phyloP scores from a whole-genome alignment of 2,113 vertebrate species.

The Cairina moschata region DNA sequence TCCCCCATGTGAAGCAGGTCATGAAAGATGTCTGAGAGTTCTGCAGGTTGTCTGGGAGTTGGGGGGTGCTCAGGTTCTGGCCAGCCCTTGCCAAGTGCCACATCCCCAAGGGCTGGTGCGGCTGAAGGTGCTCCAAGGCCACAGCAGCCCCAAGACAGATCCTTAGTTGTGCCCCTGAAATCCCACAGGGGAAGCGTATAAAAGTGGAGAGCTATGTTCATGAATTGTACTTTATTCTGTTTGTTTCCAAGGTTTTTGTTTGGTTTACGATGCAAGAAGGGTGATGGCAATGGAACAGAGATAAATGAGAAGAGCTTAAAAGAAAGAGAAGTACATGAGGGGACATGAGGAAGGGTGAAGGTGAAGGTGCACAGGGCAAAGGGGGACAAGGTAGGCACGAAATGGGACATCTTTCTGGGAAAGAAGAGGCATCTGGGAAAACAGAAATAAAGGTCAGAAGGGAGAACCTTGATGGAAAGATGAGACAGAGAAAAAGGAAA shows the following conservation, averaged over 20 bases:
- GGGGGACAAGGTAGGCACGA: fast-evolving
- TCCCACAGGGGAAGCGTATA: not conserved
- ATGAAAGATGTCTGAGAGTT: not conserved
- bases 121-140: not conserved
- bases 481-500: not conserved
- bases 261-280: not conserved
- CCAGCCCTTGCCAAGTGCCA: not conserved
- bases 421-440: not conserved
- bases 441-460: not conserved
- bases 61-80: not conserved
- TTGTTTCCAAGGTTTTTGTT: not conserved
- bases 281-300: not conserved
- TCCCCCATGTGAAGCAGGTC: not conserved
- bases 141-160: not conserved
- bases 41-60: not conserved
- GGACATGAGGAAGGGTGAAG: not conserved
- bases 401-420: not conserved
- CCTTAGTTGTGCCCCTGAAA: not conserved
- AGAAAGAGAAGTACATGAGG: not conserved
- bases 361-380: not conserved
- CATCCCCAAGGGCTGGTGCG: not conserved
- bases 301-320: not conserved
- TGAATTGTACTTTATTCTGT: not conserved
- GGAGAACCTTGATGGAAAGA: not conserved
- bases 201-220: not conserved